Evolutionary conservation across 2,797 vertebrate genomes (phyloP).

Genomic region (Agapornis canus): DNA sequence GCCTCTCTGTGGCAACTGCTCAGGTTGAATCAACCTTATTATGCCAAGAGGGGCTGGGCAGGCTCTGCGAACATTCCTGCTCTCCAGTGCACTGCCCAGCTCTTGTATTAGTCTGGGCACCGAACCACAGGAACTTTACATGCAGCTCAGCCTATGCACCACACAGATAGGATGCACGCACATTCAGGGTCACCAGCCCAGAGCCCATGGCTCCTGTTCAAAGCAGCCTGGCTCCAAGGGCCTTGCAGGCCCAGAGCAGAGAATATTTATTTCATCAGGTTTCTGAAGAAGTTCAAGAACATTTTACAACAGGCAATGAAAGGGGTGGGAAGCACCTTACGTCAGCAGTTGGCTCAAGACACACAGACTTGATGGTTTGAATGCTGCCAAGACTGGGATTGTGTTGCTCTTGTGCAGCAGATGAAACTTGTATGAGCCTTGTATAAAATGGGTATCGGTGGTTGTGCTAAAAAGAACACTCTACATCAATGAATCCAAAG

Average conservation of each 20-base stretch:
- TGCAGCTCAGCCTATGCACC: not conserved
- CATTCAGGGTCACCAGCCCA: not conserved
- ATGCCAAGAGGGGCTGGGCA: not conserved
- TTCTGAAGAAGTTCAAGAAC: constrained; percentile 1
- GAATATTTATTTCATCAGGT: not conserved
- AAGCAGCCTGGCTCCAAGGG: not conserved
- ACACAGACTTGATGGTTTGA: not conserved
- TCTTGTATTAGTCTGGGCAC: not conserved
- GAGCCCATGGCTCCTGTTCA: not conserved
- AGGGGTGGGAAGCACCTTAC: not conserved
- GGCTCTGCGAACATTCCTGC: not conserved
- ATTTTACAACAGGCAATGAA: not conserved
- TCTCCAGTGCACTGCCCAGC: not conserved
- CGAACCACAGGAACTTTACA: not conserved
- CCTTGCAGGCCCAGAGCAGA: not conserved
- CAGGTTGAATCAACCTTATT: not conserved
- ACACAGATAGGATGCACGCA: not conserved
- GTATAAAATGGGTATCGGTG: not conserved
- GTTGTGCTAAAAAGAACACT: not conserved
- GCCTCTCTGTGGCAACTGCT: not conserved
- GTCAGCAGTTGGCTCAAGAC: not conserved
- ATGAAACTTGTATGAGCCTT: not conserved
- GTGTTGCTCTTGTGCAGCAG: not conserved
- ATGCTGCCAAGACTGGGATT: not conserved
- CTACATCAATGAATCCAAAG: not conserved